These are phyloP conservation scores for Ceratosolen fusciceps DNA, from an alignment of 1,140 invertebrate species.

Conservation along the genomic window DNA sequence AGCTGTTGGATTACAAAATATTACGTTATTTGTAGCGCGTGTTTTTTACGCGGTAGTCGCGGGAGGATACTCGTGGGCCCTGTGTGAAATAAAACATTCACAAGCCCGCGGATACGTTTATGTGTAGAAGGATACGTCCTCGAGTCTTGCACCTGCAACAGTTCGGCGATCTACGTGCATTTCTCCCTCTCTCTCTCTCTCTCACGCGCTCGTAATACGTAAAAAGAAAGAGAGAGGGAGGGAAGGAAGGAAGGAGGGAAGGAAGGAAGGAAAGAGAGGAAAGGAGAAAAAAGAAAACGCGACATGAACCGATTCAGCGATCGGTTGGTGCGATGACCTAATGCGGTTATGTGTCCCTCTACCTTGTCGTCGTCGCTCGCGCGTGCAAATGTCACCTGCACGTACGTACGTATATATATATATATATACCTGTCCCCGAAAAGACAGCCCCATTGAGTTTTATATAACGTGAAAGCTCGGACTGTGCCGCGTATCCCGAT, in stretches of 20 bases:
- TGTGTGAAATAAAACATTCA: too few species aligned
- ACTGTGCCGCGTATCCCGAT: neutral
- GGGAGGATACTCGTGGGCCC: too few species aligned
- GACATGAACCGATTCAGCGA: neutral
- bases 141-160: constrained; percentile 21
- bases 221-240: neutral
- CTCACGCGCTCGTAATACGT: neutral
- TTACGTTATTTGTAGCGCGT: too few species aligned
- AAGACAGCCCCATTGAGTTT: constrained; percentile 10
- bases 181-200: too few species aligned
- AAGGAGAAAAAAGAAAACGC: too few species aligned
- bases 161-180: constrained; percentile 15
- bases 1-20: too few species aligned
- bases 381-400: neutral
- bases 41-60: too few species aligned
- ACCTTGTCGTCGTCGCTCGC: neutral
- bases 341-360: constrained; percentile 16
- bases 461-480: constrained; percentile 30
- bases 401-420: neutral
- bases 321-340: constrained; percentile 38
- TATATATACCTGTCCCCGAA: neutral
- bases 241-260: too few species aligned
- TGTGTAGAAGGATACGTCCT: too few species aligned
- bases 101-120: too few species aligned
- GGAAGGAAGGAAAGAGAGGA: too few species aligned